phyloP scores from a whole-genome alignment of 2,113 vertebrate genomes.

The Microtus ochrogaster region DNA sequence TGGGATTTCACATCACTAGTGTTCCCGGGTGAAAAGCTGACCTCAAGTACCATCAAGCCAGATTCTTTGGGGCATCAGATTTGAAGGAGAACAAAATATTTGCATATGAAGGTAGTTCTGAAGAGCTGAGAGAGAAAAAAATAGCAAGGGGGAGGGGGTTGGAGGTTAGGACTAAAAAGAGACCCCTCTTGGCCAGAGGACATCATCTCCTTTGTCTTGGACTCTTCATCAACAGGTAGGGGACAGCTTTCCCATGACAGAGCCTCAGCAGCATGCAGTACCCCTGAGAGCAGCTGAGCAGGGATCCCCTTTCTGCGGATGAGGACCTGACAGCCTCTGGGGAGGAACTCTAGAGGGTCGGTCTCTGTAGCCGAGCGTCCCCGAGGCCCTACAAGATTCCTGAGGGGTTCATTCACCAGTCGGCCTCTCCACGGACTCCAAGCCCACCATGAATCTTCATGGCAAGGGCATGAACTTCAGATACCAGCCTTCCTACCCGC shows the following conservation, averaged over 20 bases:
- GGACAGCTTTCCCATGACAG: fast-evolving
- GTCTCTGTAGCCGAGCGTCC: background rate
- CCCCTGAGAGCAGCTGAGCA: background rate
- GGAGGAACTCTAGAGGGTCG: background rate
- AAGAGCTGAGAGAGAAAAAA: background rate
- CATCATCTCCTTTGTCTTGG: too few relatives aligned
- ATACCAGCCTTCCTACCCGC: background rate
- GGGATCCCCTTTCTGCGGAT: fast-evolving
- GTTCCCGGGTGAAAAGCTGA: background rate
- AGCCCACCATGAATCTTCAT: fast-evolving
- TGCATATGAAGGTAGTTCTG: background rate
- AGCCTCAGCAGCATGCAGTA: too few relatives aligned
- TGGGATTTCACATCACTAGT: too few relatives aligned
- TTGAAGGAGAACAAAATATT: background rate
- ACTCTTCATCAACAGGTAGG: background rate
- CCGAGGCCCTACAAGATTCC: background rate
- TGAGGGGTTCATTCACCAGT: fast-evolving
- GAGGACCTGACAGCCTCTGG: too few relatives aligned
- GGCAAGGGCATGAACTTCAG: background rate
- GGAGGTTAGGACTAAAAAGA: background rate
- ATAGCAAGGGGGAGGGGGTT: background rate
- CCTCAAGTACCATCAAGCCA: background rate
- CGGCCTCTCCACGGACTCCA: fast-evolving
- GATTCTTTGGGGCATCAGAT: background rate
- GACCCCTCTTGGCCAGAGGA: background rate